phyloP scores from a whole-genome alignment of 2,113 vertebrate genomes.

The Toxotes chatareus region DNA sequence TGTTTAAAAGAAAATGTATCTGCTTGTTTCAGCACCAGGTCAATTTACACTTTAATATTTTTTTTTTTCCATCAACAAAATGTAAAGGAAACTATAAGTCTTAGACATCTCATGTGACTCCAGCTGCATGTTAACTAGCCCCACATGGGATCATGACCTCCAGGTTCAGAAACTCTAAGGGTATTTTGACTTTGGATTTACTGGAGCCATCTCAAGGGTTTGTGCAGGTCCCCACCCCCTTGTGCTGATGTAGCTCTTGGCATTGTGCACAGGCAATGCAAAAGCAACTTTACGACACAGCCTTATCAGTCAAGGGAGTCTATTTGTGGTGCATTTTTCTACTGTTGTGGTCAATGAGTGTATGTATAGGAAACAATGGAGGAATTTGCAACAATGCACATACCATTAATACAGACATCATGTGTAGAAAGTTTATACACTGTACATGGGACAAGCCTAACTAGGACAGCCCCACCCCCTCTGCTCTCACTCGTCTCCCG shows the following conservation, averaged over 20 bases:
- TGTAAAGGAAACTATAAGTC: no score
- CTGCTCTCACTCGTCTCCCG: neutral
- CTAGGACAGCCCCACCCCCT: slow-evolving; percentile 41
- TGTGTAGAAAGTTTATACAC: neutral
- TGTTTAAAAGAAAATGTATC: no score
- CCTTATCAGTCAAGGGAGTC: slow-evolving; percentile 22
- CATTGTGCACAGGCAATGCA: slow-evolving; percentile 29
- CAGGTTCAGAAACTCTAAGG: neutral
- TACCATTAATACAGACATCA: slow-evolving; percentile 42
- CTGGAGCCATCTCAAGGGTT: slow-evolving; percentile 37
- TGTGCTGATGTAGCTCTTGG: neutral
- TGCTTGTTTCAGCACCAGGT: no score
- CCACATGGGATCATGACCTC: neutral
- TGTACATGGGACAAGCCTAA: slow-evolving; percentile 44
- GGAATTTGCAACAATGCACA: slow-evolving; percentile 43
- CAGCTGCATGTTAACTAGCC: neutral
- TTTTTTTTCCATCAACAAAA: no score
- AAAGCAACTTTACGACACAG: neutral
- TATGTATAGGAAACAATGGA: slow-evolving; percentile 36
- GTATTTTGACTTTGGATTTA: slow-evolving; percentile 23
- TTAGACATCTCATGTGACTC: neutral
- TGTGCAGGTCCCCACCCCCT: neutral
- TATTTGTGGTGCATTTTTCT: slow-evolving; percentile 14
- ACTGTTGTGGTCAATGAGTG: neutral
- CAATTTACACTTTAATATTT: no score